Conservation (phyloP, 2,113 vertebrate genomes). For the Albula glossodonta region DNA sequence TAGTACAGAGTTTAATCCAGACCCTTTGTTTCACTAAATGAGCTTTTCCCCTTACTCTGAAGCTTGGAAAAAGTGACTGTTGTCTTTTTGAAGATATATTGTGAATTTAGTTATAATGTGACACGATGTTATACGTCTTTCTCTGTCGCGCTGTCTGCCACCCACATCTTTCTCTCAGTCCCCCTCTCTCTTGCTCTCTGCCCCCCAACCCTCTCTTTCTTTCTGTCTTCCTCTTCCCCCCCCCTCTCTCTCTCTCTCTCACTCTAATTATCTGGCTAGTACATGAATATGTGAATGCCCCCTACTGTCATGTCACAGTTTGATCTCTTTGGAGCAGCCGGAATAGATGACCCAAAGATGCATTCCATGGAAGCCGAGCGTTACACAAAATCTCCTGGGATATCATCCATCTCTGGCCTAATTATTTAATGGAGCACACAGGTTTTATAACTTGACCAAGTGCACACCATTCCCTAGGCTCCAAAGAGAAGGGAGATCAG, state of each 20-base stretch:
- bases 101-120: background rate
- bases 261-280: slow-evolving; percentile 5
- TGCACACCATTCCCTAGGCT: background rate
- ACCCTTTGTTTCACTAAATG: background rate
- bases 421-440: slow-evolving; percentile 17
- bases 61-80: background rate
- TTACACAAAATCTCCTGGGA: background rate
- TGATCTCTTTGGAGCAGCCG: background rate
- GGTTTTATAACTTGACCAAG: slow-evolving; percentile 3
- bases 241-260: slow-evolving; percentile 9
- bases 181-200: slow-evolving; percentile 13
- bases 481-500: background rate
- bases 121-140: background rate
- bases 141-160: background rate
- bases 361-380: background rate
- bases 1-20: background rate
- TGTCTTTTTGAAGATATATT: background rate
- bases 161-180: background rate
- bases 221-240: slow-evolving; percentile 16
- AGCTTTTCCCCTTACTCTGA: background rate
- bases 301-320: background rate
- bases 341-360: slow-evolving; percentile 2
- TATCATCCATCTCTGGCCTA: background rate
- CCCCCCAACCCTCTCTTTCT: background rate
- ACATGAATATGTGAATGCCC: background rate